Evolutionary conservation across 2,113 vertebrate genomes (phyloP), one percentile per base, ranked within the genome.

Genomic region (Heterotilapia buettikoferi): DNA sequence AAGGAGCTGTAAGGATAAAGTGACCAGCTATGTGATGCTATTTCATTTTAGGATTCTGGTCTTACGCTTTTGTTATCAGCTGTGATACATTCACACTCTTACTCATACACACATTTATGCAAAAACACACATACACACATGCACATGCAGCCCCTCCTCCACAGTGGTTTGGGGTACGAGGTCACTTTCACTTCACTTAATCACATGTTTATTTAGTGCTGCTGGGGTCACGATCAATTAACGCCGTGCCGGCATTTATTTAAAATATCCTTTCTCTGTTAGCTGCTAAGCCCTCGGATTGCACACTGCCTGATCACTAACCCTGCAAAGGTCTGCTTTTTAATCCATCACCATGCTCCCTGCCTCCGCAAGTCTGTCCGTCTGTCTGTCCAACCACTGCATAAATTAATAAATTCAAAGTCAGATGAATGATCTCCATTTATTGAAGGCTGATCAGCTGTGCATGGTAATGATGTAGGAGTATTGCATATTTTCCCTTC

Each of bases 131-230:
- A 84, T 66, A 89, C 68, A 71, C 63, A 84, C 26, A 85, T 24
- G 21, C 71, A 43, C 78, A 84, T 73, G 81, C 12, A 47, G 56
- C 87, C 91, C 87, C 90, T 91, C 93, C 90, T 89, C 76, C 86
- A 43, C 43, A 73, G 80, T 50, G 61, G 84, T 87, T 88, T 80
- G 68, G 54, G 89, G 86, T 95, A 84, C 86, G 84, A 93, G 93
- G 93, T 93, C 92, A 93, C 87, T 91, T 93, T 92, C 89, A 85
- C 90, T 89, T 78, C 90, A 94, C 92, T 95, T 95, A 96, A 95
- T 95, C 92, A 95, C 92, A 95, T 96, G 95, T 96, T 97, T 97
- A 93, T 95, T 96, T 95, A 95, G 94, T 89, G 92, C 91, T 91
- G 89, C 90, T 61, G 54, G 86, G 94, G 91, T 96, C 94, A 91